phyloP scores from a whole-genome alignment of 2,797 vertebrate species.

The Melanotaenia trifasciata region DNA sequence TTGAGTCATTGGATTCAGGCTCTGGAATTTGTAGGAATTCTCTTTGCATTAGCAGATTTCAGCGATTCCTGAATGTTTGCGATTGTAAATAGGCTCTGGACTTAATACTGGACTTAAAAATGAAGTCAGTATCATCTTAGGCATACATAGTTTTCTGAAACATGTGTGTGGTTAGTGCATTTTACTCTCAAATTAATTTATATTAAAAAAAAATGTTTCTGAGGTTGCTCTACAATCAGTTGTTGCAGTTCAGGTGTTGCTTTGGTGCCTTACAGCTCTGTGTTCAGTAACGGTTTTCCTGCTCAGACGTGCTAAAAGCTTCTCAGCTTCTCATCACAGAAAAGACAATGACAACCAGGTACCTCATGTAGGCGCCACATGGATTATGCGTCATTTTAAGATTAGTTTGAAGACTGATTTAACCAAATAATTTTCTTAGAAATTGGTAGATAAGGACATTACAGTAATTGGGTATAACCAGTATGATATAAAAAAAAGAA shows the following conservation, averaged over 20 bases:
- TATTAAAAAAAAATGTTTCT: not conserved
- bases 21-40: too few species aligned
- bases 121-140: too few species aligned
- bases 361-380: conserved; percentile 65
- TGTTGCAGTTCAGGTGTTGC: not conserved
- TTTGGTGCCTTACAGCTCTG: not conserved
- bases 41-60: too few species aligned
- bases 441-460: conserved; percentile 50
- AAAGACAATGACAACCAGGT: conserved; percentile 62
- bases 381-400: conserved; percentile 75
- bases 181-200: too few species aligned
- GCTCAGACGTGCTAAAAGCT: conserved; percentile 48
- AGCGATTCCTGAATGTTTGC: too few species aligned
- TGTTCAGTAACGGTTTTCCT: conserved; percentile 21
- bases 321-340: conserved; percentile 28
- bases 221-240: not conserved
- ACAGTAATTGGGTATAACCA: conserved; percentile 42
- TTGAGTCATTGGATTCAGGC: too few species aligned
- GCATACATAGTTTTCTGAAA: too few species aligned
- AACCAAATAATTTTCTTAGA: conserved; percentile 55
- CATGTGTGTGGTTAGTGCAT: too few species aligned
- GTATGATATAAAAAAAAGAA: not conserved
- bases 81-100: too few species aligned
- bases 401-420: conserved; percentile 67
- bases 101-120: too few species aligned